Base-by-base conservation (phyloP, 1,140 invertebrate species). In the Lepidotrigona ventralis region DNA sequence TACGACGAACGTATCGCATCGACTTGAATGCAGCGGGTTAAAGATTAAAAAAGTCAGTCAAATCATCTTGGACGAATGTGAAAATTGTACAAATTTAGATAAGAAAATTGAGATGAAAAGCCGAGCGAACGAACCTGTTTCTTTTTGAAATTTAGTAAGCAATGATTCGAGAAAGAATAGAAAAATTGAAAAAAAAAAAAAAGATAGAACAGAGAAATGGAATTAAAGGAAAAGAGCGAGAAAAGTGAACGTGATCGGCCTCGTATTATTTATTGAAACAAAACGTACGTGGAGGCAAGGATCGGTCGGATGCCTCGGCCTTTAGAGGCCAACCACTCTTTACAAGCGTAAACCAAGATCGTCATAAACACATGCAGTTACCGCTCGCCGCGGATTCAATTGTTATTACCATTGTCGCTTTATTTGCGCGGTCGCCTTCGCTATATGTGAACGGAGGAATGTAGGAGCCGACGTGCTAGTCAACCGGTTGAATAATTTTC, bases 341-440 rank as follows among this genome's bases (percentile, higher is more conserved):
- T 83, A 85, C 77, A 79, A 87, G 86, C 79, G 76, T 70, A 84
- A 81, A 84, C 87, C 75, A 82, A 68, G 87, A 90, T 89, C 86
- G 87, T 89, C 85, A 85, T 90, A 89, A 90, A 89, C 81, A 90
- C 88, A 82, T 87, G 87, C 84, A 89, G 84, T 77, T 83, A 87
- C 87, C 79, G 73, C 83, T 79, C 77, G 79, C 80, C 87, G 79
- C 69, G 83, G 86, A 88, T 88, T 88, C 88, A 88, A 88, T 89
- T 89, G 88, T 85, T 89, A 89, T 89, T 86, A 70, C 83, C 80
- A 72, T 87, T 78, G 85, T 86, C 86, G 86, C 53, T 56, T 68
- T 68, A 68, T 81, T 29, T 33, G 29, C 58, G 23, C 51, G 51
- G 2, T 23, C 33, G 17, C 33, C 78, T 71, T 58, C 54, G 68